Base-by-base conservation (phyloP, 2,113 vertebrate species). In the Lampris incognitus region DNA sequence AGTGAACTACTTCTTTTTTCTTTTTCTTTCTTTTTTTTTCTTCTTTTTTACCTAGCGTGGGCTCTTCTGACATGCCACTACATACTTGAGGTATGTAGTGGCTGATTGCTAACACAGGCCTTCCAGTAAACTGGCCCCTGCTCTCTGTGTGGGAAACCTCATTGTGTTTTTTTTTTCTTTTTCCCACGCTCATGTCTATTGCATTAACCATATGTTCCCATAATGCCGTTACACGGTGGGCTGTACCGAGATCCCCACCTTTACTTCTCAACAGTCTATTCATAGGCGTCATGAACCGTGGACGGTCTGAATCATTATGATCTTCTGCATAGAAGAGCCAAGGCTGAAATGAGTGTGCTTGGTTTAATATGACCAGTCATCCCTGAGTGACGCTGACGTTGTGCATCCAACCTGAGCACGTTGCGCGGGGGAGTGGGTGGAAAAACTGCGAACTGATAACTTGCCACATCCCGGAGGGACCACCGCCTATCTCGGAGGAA, bases 231-330 rank as follows among this genome's bases (percentile, higher is more conserved):
- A 36, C 24, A 74, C 4, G 6, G 74, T 78, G 48, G 49, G 63
- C 64, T 13, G 2, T 66, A 24, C 2, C 1, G 10, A 2, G 42
- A 10, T 55, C 24, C 11, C 49, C 59, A 65, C 59, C 41, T 0
- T 63, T 39, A 40, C 9, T 92, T 89, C 89, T 83, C 69, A 78
- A 71, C 86, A 79, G 44, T 77, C 0, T 63, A 37, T n/a, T 52
- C 49, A 49, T 2, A 40, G 13, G 42, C 41, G 55, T 51, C 11
- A 5, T 51, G 37, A n/a, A 75, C 76, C 11, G 48, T 74, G 49
- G 2, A 51, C 51, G 3, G 3, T 42, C 11, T 68, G 74, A 85
- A 39, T 82, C 66, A 87, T 68, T 44, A 2, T 0, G 9, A 10
- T 36, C 39, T 3, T 58, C 6, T 49, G 9, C 48, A 50, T 51